A percentile compares a stretch with the other conserved stretches of the same genome.
These are phyloP conservation scores for Sula dactylatra DNA, from an alignment of 2,113 vertebrate species.

Conservation along the genomic window DNA sequence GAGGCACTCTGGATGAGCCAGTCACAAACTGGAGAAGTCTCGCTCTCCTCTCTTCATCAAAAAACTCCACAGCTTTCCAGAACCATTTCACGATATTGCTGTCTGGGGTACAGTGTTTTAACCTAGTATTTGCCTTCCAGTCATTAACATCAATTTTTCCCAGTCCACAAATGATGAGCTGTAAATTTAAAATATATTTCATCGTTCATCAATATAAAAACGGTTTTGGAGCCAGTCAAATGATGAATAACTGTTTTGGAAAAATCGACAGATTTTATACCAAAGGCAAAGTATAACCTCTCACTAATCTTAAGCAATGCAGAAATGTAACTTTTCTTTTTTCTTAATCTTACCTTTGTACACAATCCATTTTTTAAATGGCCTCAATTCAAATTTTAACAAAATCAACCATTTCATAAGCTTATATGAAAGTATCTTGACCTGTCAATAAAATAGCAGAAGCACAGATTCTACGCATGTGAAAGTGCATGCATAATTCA, in stretches of 20 bases:
- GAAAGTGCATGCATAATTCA: background rate
- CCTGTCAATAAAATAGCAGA: background rate
- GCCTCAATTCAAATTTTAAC: background rate
- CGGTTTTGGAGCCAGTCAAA: background rate
- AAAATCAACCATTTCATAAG: background rate
- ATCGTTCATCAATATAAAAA: background rate
- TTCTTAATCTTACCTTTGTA: background rate
- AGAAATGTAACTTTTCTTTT: background rate
- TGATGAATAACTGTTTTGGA: background rate
- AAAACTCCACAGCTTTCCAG: slow-evolving; percentile 97
- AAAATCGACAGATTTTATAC: background rate
- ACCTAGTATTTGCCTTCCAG: slow-evolving; percentile 97
- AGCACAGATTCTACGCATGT: background rate
- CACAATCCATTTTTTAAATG: background rate
- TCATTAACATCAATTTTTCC: slow-evolving; percentile 97
- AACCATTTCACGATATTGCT: slow-evolving; percentile 98
- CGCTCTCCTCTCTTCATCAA: slow-evolving; percentile 93
- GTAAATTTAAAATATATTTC: background rate
- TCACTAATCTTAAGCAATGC: background rate
- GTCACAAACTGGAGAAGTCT: slow-evolving; percentile 97
- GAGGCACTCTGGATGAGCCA: slow-evolving; percentile 93
- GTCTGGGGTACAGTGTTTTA: slow-evolving; percentile 97
- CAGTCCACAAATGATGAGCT: slow-evolving; percentile 97
- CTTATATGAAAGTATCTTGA: background rate
- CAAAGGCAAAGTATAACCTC: background rate